These are phyloP conservation scores for Ceramica pisi DNA, from an alignment of 2,888 invertebrate species.

Conservation along the genomic window DNA sequence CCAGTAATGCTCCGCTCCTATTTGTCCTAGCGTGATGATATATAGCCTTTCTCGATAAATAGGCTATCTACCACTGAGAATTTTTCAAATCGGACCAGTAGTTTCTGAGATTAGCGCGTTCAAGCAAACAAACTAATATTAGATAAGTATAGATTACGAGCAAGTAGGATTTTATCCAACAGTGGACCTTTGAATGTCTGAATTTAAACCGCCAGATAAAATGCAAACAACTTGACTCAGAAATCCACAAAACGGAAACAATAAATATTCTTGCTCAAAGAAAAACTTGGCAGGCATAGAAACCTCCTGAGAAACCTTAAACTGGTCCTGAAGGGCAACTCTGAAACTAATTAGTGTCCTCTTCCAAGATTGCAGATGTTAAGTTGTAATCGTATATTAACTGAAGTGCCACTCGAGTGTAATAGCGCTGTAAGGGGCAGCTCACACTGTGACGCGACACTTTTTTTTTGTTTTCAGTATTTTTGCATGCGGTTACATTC, in stretches of 20 bases:
- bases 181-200: background rate
- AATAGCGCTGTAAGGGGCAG: constrained; percentile 47
- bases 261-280: background rate
- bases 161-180: background rate
- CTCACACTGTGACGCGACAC: background rate
- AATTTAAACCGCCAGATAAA: background rate
- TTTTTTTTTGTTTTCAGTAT: no score
- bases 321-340: constrained; percentile 7
- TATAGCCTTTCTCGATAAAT: no score
- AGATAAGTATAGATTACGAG: no score
- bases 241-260: background rate
- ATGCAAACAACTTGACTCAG: background rate
- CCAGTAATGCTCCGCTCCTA: no score
- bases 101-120: no score
- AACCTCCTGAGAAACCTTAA: constrained; percentile 11
- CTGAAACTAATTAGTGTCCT: constrained; percentile 46
- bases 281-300: constrained; percentile 2
- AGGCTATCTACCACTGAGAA: no score
- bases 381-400: constrained; percentile 61
- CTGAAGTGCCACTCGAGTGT: constrained; percentile 49
- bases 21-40: no score
- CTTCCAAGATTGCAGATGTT: constrained; percentile 46
- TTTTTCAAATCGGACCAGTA: no score
- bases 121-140: no score
- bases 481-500: no score